A percentile compares a stretch with the other conserved stretches of the same genome.
These are phyloP conservation scores for Microctonus brassicae DNA, from an alignment of 2,888 invertebrate species.

Conservation along the genomic window DNA sequence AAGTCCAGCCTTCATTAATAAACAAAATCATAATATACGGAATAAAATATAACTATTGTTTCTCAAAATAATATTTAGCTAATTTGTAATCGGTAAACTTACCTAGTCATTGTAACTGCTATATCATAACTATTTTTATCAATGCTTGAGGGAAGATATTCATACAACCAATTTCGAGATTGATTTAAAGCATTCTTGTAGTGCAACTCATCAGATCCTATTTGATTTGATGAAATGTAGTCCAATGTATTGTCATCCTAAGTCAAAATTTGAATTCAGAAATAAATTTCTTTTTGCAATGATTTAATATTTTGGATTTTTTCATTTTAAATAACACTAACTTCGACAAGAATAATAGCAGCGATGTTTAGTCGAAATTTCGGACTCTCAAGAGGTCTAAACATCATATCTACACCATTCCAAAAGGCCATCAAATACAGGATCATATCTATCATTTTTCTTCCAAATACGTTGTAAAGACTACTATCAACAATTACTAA, in stretches of 20 bases:
- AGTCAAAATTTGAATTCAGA: too few species aligned
- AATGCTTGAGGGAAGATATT: background rate
- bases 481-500: conserved; percentile 34
- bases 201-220: background rate
- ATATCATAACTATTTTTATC: conserved; percentile 30
- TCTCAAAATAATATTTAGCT: conserved; percentile 20
- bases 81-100: background rate
- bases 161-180: conserved; percentile 18
- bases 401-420: conserved; percentile 41
- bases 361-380: conserved; percentile 40
- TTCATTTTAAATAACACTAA: background rate
- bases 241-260: conserved; percentile 26
- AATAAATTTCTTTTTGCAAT: too few species aligned
- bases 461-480: conserved; percentile 11
- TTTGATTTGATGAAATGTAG: conserved; percentile 24
- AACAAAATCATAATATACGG: background rate
- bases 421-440: conserved; percentile 40
- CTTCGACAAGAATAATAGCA: conserved; percentile 34
- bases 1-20: background rate
- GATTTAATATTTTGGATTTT: background rate
- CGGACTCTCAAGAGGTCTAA: conserved; percentile 33
- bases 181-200: conserved; percentile 5
- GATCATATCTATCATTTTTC: background rate
- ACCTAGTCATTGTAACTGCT: conserved; percentile 38
- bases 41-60: background rate